Evolutionary conservation across 1,140 invertebrate species (phyloP).

Genomic region (Dysdera silvatica): DNA sequence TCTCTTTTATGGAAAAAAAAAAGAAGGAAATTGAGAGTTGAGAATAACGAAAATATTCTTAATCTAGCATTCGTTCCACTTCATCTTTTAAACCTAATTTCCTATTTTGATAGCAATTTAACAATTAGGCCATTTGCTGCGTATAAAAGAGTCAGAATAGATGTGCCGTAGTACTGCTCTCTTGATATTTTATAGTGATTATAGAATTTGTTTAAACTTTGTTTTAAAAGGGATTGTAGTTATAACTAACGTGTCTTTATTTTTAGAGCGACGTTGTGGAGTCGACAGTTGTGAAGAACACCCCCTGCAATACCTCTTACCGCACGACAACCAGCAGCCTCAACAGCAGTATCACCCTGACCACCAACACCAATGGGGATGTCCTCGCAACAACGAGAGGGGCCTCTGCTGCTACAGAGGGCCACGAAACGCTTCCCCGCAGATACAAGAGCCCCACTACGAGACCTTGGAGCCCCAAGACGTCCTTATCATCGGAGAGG

Average conservation of each 20-base stretch:
- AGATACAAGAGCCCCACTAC: constrained; percentile 18
- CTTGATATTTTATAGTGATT: not conserved
- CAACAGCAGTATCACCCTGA: constrained; percentile 12
- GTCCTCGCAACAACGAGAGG: constrained; percentile 6
- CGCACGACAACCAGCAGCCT: constrained; percentile 4
- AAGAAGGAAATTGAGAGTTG: no score
- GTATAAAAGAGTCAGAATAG: not conserved
- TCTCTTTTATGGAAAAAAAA: no score
- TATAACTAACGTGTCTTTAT: no score
- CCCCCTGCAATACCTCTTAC: constrained; percentile 27
- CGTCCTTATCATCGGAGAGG: no score
- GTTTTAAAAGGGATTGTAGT: not conserved
- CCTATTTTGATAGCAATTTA: not conserved
- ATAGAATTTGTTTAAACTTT: not conserved
- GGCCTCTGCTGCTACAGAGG: constrained; percentile 22
- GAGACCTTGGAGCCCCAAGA: constrained; percentile 27
- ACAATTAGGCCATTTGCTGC: not conserved
- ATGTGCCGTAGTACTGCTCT: not conserved
- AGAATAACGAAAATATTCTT: no score
- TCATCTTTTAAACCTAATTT: not conserved
- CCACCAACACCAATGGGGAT: constrained; percentile 7
- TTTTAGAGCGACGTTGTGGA: constrained; percentile 24
- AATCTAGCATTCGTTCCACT: no score
- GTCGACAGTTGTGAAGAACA: constrained; percentile 27
- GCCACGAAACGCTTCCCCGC: constrained; percentile 12